A percentile compares a stretch with the other conserved stretches of the same genome.
These are phyloP conservation scores for Terebella lapidaria DNA, from an alignment of 2,888 invertebrate genomes.

Conservation along the genomic window DNA sequence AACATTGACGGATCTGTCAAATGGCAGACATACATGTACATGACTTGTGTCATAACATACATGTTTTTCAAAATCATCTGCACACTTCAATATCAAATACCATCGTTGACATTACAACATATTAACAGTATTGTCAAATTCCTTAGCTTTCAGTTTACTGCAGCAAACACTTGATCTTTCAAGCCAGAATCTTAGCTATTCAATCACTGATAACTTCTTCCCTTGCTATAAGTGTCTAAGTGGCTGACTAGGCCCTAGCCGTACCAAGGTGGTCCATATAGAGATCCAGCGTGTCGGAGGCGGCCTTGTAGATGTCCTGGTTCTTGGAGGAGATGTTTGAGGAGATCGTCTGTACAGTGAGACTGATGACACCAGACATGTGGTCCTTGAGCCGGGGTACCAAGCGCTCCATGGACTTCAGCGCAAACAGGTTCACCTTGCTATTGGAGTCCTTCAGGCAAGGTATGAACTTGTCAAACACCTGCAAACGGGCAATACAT, in stretches of 20 bases:
- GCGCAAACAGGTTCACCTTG: conserved; percentile 50
- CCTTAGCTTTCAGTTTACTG: no score
- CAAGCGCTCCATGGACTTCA: conserved; percentile 39
- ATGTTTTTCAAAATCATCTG: no score
- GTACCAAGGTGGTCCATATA: conserved; percentile 44
- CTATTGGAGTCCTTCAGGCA: conserved; percentile 51
- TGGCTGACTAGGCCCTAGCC: conserved; percentile 8
- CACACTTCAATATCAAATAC: no score
- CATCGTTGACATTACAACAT: no score
- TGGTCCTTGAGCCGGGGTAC: conserved; percentile 37
- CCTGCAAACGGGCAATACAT: conserved; percentile 5
- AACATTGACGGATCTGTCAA: conserved; percentile 41
- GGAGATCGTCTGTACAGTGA: conserved; percentile 42
- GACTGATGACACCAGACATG: conserved; percentile 35
- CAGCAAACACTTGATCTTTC: no score
- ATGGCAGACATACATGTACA: conserved; percentile 1
- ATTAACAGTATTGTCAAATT: no score
- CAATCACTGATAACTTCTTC: no score
- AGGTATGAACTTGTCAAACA: conserved; percentile 36
- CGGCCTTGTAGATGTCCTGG: conserved; percentile 43
- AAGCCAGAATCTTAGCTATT: no score
- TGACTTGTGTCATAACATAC: no score
- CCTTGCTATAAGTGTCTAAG: no score
- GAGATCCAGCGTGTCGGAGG: conserved; percentile 38
- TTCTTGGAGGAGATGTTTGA: conserved; percentile 50